Evolutionary conservation across 2,113 vertebrate genomes (phyloP).

Genomic region (Oncorhynchus kisutch): DNA sequence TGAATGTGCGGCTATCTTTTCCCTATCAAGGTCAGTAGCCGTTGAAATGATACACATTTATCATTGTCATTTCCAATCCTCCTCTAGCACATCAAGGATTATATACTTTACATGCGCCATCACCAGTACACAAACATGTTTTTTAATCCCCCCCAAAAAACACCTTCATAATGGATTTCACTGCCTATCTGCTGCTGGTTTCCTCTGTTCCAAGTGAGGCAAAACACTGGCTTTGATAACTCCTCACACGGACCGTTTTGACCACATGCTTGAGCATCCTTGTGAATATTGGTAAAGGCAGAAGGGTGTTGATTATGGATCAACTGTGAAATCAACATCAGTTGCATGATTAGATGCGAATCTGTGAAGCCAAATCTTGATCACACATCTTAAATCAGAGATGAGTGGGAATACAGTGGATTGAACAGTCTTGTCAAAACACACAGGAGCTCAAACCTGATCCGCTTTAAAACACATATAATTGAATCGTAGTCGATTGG

Average conservation of each 20-base stretch:
- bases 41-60: too few species aligned
- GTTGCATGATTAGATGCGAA: too few species aligned
- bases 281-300: not conserved
- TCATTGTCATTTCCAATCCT: too few species aligned
- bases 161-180: not conserved
- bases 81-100: too few species aligned
- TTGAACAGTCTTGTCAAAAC: not conserved
- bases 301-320: not conserved
- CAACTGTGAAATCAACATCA: not conserved
- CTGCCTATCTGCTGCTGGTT: not conserved
- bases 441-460: not conserved
- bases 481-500: slow-evolving; percentile 20
- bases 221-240: not conserved
- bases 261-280: not conserved
- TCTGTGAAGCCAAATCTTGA: not conserved
- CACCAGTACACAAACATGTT: not conserved
- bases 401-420: not conserved
- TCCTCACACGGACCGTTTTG: not conserved
- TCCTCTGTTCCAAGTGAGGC: not conserved
- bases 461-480: slow-evolving; percentile 11
- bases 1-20: too few species aligned
- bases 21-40: too few species aligned
- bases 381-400: not conserved
- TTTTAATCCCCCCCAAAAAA: too few species aligned
- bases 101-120: too few species aligned